A percentile compares a stretch with the other conserved stretches of the same genome.
These are phyloP conservation scores for Gila orcuttii DNA, from an alignment of 2,113 vertebrate species.

Conservation along the genomic window DNA sequence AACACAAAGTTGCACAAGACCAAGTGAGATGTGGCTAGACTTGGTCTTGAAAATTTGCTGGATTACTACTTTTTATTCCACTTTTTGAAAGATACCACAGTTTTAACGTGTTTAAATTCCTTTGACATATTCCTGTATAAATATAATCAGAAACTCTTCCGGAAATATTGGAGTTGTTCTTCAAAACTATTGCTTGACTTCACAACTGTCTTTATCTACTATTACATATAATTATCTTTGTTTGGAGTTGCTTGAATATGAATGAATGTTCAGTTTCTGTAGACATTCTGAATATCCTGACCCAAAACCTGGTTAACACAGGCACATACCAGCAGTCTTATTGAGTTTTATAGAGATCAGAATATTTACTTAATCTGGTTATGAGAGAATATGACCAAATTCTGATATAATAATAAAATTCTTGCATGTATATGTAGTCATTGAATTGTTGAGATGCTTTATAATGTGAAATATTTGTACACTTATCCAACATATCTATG, in stretches of 20 bases:
- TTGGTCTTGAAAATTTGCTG: not conserved
- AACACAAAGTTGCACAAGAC: not conserved
- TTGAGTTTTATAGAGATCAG: not conserved
- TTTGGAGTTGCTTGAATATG: not conserved
- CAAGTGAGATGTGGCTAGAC: not conserved
- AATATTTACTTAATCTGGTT: not conserved
- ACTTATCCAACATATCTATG: not conserved
- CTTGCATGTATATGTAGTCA: slow-evolving; percentile 56
- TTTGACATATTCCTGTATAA: not conserved
- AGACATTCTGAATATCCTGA: not conserved
- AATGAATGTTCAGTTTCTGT: not conserved
- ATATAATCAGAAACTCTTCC: not conserved
- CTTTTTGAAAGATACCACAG: not conserved
- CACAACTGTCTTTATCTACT: not conserved
- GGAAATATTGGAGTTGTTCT: not conserved
- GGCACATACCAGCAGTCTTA: not conserved
- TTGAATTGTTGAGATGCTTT: not conserved
- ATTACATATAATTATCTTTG: not conserved
- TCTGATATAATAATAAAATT: slow-evolving; percentile 62
- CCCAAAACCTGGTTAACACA: not conserved
- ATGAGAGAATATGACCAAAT: not conserved
- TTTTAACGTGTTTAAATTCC: not conserved
- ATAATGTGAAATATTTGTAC: not conserved
- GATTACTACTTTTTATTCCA: not conserved
- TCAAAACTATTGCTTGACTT: not conserved